Evolutionary conservation across 2,888 invertebrate genomes (phyloP), one percentile per base, ranked within the genome.

Genomic region (Nomada goodeniana): DNA sequence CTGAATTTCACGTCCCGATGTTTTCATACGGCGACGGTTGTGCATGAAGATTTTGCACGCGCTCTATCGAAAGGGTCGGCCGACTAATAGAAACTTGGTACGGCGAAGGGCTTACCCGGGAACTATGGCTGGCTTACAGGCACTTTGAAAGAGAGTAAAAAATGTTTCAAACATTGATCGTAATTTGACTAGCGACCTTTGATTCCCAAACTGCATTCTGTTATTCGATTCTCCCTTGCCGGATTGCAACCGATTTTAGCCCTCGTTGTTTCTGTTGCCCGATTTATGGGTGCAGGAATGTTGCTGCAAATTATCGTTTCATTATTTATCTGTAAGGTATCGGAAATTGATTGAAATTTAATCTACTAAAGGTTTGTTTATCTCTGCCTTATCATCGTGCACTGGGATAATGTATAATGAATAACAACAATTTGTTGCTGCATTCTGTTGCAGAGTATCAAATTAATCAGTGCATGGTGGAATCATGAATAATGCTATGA

Each of bases 1-100:
- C 36, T 42, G 65, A 76, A 76, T 64, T 80, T 76, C 70, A 53
- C 70, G 36, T 47, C 50, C 47, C 26, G 65, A 61, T 52, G 78
- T 47, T 60, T 65, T 70, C 55, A 47, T 73, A 47, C 65, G 18
- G 67, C 57, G 4, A 42, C 73, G 57, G 57, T 73, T 57, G 67
- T 67, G 47, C 50, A 60, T 67, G 44, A 73, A 52, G 29, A 60
- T 29, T 59, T 59, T 47, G 36, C 36, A 44, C 53, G 20, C 47
- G 50, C 11, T 23, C 64, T 74, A 53, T 68, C 26, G 7, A 10
- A 47, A 55, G 36, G 50, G 52, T 68, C 68, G 74, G n/a, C 74
- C 23, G 74, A 44, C 65, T 65, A 73, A 73, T 73, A 57, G 67
- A 78, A 73, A 68, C 15, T 55, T 61, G 67, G 53, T 73, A 61